Evolutionary conservation across 2,888 invertebrate genomes (phyloP).

Genomic region (Patella ulyssiponensis): DNA sequence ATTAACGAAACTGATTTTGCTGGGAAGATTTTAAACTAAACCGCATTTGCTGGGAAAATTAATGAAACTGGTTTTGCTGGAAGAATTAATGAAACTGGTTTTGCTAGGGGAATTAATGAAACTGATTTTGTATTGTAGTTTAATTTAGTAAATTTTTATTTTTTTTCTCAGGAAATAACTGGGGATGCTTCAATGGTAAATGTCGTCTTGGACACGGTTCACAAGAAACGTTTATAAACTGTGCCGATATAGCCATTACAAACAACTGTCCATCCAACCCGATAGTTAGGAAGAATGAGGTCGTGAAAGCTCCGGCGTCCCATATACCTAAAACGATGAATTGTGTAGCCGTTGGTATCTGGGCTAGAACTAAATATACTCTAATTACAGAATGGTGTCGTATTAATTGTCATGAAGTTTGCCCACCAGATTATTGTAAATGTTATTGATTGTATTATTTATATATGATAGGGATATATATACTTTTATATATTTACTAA

Average conservation of each 20-base stretch:
- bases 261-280: not conserved
- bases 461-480: no score
- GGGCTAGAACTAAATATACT: not conserved
- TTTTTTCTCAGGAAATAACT: not conserved
- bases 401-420: not conserved
- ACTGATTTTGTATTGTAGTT: no score
- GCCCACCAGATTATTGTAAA: not conserved
- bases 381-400: not conserved
- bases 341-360: not conserved
- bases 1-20: no score
- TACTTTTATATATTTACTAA: no score
- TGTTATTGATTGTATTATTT: not conserved
- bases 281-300: not conserved
- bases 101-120: no score
- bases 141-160: not conserved
- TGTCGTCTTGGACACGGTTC: not conserved
- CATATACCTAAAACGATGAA: not conserved
- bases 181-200: not conserved
- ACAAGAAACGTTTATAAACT: constrained; percentile 1
- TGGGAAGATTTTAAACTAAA: no score
- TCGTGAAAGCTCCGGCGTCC: not conserved
- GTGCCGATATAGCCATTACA: not conserved
- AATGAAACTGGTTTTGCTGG: no score
- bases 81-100: no score
- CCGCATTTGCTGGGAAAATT: no score